A percentile compares a stretch with the other conserved stretches of the same genome.
Conservation (phyloP, 1,140 invertebrate genomes). For the Drosophila fuyamai region DNA sequence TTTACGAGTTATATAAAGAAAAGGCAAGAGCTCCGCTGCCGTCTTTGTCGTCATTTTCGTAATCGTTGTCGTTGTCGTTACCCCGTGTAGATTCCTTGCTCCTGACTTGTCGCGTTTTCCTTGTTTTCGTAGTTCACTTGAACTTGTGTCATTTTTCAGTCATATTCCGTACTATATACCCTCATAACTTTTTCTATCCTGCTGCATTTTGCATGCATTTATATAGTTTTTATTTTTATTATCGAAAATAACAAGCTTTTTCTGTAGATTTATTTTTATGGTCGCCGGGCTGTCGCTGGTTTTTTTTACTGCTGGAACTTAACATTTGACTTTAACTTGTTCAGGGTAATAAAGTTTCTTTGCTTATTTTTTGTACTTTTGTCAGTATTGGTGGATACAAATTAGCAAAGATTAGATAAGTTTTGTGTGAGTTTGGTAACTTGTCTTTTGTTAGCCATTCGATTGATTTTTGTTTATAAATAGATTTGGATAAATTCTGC, state of each 20-base stretch:
- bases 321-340: constrained; percentile 56
- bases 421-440: constrained; percentile 26
- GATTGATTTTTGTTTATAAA: background rate
- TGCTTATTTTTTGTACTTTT: constrained; percentile 10
- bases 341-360: constrained; percentile 49
- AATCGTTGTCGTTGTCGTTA: constrained; percentile 29
- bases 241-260: constrained; percentile 75
- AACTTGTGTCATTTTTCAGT: constrained; percentile 76
- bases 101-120: constrained; percentile 26
- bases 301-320: constrained; percentile 51
- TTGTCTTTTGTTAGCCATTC: constrained; percentile 55
- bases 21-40: constrained; percentile 28
- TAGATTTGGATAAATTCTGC: background rate
- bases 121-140: constrained; percentile 75
- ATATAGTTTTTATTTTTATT: constrained; percentile 79
- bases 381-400: constrained; percentile 33
- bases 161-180: constrained; percentile 20
- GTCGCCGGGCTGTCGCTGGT: constrained; percentile 34
- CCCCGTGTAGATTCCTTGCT: constrained; percentile 15
- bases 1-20: constrained; percentile 78
- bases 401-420: constrained; percentile 53
- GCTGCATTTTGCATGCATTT: constrained; percentile 61
- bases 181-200: background rate
- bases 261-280: constrained; percentile 75
- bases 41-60: constrained; percentile 51